Evolutionary conservation across 2,888 invertebrate genomes (phyloP), one percentile per base, ranked within the genome.

Genomic region (Diploptera punctata): DNA sequence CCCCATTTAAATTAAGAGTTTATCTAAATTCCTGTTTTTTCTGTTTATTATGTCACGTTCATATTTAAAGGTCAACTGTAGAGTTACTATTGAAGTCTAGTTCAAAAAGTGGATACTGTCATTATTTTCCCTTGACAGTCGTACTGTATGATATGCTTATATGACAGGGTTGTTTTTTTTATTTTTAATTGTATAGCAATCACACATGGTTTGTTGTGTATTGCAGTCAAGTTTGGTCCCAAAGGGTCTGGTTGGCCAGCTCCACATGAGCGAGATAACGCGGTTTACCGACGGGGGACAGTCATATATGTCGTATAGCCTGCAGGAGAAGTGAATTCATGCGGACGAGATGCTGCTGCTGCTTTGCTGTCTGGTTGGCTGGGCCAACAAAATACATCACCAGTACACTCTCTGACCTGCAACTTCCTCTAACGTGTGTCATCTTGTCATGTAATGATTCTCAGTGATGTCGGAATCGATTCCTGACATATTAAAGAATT

Each of bases 131-230:
- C 2, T 10, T 24, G 24, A 21, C 21, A 24, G 4, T 52, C 13
- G 52, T 21, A 24, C 16, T 61, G 19, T 61, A 4, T n/a, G 19
- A 61, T 61, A n/a, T 19, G 38, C 21, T 24, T 31, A 1, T 60
- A 29, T n/a, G 13, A n/a, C 26, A 26, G 33, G 29, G 18, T 21
- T 18, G 21, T 65, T 57, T 69, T 47, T 44, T 69, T 24, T 43
- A 57, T 44, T 69, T 69, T 69, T 69, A 38, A 68, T 68, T 52
- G 19, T 38, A 33, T 5, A 60, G 60, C 69, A 60, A 60, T 54
- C 69, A 60, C 69, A 65, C 26, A 44, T 65, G 65, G 65, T 47
- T 65, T 26, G 26, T 44, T 57, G 29, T 54, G 52, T 24, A 21
- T 52, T 52, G 5, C 52, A 52, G 52, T 52, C 24, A 24, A 29